These are phyloP conservation scores for Cepaea nemoralis DNA, from an alignment of 1,140 invertebrate species.

Conservation along the genomic window DNA sequence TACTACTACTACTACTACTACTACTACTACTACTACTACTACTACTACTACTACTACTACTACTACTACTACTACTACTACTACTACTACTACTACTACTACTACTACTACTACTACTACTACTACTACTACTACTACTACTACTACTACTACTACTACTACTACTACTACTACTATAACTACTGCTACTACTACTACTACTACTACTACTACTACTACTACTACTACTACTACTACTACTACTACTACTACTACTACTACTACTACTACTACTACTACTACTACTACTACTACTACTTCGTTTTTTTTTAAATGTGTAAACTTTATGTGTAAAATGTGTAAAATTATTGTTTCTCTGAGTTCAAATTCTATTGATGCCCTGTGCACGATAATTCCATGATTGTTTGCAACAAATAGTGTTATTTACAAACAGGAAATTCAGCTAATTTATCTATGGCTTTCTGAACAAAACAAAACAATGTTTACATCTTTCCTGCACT, in stretches of 20 bases:
- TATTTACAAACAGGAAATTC: too few relatives aligned
- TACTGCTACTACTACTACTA: conserved; percentile 7
- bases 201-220: not conserved
- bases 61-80: conserved; percentile 11
- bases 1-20: conserved; percentile 6
- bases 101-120: not conserved
- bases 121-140: conserved; percentile 5
- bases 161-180: not conserved
- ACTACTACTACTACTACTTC: too few relatives aligned
- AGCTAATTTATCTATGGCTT: too few relatives aligned
- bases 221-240: conserved; percentile 17
- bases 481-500: too few relatives aligned
- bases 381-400: too few relatives aligned
- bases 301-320: not conserved
- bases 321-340: not conserved
- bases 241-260: conserved; percentile 11
- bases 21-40: conserved; percentile 8
- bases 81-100: conserved; percentile 20
- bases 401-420: too few relatives aligned
- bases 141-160: not conserved
- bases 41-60: conserved; percentile 8
- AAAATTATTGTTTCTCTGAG: too few relatives aligned
- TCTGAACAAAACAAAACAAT: too few relatives aligned
- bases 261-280: conserved; percentile 10
- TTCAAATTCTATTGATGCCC: too few relatives aligned